These are phyloP conservation scores for Formica exsecta DNA, from an alignment of 1,140 invertebrate genomes.

Conservation along the genomic window DNA sequence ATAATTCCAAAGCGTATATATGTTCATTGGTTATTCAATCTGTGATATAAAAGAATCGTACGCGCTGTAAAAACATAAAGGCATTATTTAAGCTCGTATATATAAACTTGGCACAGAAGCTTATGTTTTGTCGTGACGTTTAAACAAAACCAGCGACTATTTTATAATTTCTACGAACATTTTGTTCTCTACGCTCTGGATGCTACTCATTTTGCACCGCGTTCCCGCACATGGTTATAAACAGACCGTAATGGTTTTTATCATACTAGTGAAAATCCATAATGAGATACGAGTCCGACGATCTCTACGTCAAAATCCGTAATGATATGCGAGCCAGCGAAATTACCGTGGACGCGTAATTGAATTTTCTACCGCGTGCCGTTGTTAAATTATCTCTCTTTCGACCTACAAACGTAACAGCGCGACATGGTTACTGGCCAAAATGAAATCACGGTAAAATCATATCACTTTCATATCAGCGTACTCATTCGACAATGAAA, in stretches of 20 bases:
- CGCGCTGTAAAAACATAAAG: not conserved
- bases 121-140: not conserved
- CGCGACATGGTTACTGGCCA: not conserved
- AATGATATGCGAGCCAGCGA: conserved; percentile 52
- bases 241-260: not conserved
- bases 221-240: not conserved
- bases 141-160: not conserved
- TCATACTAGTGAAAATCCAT: not conserved
- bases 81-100: not conserved
- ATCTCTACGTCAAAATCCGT: conserved; percentile 36
- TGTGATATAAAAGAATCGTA: not conserved
- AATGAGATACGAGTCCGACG: conserved; percentile 3
- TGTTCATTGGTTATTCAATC: not conserved
- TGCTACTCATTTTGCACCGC: conserved; percentile 10
- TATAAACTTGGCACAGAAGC: not conserved
- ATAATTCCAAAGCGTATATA: not conserved
- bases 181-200: not conserved
- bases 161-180: conserved; percentile 5
- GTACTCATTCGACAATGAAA: conserved; percentile 43
- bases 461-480: conserved; percentile 49
- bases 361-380: conserved; percentile 48
- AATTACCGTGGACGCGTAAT: conserved; percentile 42
- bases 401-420: conserved; percentile 11
- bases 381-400: conserved; percentile 59
- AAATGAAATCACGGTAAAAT: conserved; percentile 58